Conservation (phyloP, 2,888 invertebrate species). For the Trichacis sp. region DNA sequence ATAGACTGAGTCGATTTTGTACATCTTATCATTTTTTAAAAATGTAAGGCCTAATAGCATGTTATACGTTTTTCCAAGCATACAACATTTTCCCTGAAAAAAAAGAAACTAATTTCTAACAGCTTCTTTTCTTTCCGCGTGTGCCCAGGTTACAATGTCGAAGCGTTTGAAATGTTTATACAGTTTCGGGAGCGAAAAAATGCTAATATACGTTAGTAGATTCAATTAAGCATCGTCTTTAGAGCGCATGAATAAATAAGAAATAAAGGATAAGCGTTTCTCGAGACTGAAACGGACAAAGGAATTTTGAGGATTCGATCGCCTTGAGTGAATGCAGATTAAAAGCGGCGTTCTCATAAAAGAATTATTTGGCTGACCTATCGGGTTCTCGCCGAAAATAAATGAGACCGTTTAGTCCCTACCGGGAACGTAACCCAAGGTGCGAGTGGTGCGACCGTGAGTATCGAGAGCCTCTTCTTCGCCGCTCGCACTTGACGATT, state of each 20-base stretch:
- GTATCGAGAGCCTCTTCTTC: slow-evolving; percentile 28
- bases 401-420: slow-evolving; percentile 22
- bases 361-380: slow-evolving; percentile 44
- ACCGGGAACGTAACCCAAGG: slow-evolving; percentile 36
- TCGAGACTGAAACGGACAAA: neutral
- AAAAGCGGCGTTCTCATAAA: slow-evolving; percentile 44
- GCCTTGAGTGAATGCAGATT: slow-evolving; percentile 27
- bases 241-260: neutral
- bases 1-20: too few relatives aligned
- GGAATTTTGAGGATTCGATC: slow-evolving; percentile 35
- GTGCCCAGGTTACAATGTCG: too few relatives aligned
- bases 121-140: too few relatives aligned
- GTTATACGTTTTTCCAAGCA: too few relatives aligned
- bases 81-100: too few relatives aligned
- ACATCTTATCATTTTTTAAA: too few relatives aligned
- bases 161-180: neutral
- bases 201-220: neutral
- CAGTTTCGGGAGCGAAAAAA: neutral
- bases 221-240: neutral
- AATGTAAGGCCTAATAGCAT: too few relatives aligned
- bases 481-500: slow-evolving; percentile 22
- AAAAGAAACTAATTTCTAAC: too few relatives aligned
- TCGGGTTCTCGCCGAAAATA: slow-evolving; percentile 49
- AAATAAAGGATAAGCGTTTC: neutral
- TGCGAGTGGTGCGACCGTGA: slow-evolving; percentile 27